Evolutionary conservation across 2,113 vertebrate species (phyloP).

Genomic region (Etia nguti): DNA sequence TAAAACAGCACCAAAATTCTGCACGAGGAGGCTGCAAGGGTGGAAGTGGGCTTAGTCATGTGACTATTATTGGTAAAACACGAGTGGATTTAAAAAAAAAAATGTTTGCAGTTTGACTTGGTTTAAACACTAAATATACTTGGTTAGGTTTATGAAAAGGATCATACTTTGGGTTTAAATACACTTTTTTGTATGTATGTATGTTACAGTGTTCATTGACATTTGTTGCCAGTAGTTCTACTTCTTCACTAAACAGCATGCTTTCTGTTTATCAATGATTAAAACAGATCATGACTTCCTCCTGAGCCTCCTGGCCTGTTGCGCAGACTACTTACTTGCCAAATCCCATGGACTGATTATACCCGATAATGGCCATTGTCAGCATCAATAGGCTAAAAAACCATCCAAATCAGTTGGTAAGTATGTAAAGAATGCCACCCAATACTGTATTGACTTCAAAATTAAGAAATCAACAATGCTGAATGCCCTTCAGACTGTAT

Average conservation of each 20-base stretch:
- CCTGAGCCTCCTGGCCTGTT: background rate
- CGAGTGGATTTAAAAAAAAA: background rate
- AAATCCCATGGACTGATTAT: background rate
- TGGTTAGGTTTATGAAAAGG: background rate
- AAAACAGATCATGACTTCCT: background rate
- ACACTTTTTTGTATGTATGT: background rate
- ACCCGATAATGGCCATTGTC: background rate
- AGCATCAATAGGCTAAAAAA: background rate
- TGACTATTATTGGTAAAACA: background rate
- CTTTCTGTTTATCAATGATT: background rate
- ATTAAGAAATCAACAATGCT: background rate
- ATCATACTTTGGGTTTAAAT: background rate
- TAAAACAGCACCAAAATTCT: background rate
- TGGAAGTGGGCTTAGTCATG: background rate
- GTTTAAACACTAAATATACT: background rate
- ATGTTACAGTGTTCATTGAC: background rate
- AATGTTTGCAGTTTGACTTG: background rate
- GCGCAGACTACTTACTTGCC: background rate
- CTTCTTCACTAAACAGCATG: background rate
- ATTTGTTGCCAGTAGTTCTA: background rate
- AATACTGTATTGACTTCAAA: background rate
- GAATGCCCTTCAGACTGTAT: background rate
- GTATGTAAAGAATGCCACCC: accelerated
- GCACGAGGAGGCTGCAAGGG: background rate
- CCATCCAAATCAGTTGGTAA: background rate